Conservation (phyloP, 2,888 invertebrate species). For the Chalcosyrphus nemorum region DNA sequence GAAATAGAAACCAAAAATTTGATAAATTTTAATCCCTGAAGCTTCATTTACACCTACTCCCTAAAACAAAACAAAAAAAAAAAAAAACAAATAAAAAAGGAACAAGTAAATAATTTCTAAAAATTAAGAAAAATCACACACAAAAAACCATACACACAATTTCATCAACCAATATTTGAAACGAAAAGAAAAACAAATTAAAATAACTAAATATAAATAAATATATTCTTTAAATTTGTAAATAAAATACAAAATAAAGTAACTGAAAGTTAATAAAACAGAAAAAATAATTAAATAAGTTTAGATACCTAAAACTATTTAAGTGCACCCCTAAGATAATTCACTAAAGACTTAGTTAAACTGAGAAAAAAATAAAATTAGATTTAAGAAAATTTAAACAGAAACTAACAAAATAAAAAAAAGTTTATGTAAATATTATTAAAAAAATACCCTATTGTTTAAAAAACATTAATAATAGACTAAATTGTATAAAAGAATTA, state of each 20-base stretch:
- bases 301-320: slow-evolving; percentile 60
- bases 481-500: slow-evolving; percentile 24
- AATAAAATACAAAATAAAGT: slow-evolving; percentile 35
- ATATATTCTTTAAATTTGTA: slow-evolving; percentile 57
- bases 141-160: slow-evolving; percentile 63
- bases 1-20: too few species aligned
- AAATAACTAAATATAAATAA: slow-evolving; percentile 18
- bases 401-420: slow-evolving; percentile 1
- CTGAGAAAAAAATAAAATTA: slow-evolving; percentile 34
- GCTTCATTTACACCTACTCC: neutral
- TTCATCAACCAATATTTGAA: slow-evolving; percentile 69
- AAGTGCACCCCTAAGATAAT: slow-evolving; percentile 66
- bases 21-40: neutral
- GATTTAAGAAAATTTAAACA: too few species aligned
- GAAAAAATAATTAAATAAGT: slow-evolving; percentile 24
- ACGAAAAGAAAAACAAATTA: slow-evolving; percentile 21
- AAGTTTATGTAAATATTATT: slow-evolving; percentile 37
- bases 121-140: slow-evolving; percentile 74
- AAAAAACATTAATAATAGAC: slow-evolving; percentile 15
- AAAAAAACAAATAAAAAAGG: slow-evolving; percentile 18
- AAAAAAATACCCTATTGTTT: slow-evolving; percentile 30
- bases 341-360: slow-evolving; percentile 60
- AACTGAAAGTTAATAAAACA: slow-evolving; percentile 33
- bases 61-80: slow-evolving; percentile 17
- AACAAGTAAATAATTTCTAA: slow-evolving; percentile 41